Conservation (phyloP, 2,797 vertebrate genomes). For the Scyliorhinus canicula region DNA sequence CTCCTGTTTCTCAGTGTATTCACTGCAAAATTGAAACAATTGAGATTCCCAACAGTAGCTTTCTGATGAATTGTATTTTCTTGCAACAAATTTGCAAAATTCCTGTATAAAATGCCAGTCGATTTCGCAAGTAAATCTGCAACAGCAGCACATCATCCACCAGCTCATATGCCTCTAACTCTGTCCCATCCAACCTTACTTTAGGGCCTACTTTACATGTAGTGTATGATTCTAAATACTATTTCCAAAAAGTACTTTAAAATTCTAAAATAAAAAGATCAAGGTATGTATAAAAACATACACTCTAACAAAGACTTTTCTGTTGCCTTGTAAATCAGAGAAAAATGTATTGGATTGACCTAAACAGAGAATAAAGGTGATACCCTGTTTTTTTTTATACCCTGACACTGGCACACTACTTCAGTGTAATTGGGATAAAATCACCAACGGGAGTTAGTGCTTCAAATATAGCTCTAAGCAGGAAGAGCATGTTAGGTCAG, state of each 20-base stretch:
- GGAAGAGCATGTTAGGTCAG: background rate
- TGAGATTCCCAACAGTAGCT: background rate
- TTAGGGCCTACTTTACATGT: too few relatives aligned
- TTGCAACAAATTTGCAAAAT: background rate
- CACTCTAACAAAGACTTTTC: too few relatives aligned
- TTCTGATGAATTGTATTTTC: background rate
- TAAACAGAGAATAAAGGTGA: background rate
- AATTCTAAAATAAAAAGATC: background rate
- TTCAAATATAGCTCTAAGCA: background rate
- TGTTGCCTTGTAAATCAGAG: background rate
- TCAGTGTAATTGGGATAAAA: background rate
- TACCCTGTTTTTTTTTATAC: background rate
- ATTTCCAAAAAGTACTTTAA: background rate
- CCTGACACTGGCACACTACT: background rate
- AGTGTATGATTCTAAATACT: too few relatives aligned
- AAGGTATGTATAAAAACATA: background rate
- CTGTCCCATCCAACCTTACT: background rate
- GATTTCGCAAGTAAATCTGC: background rate
- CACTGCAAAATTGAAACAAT: background rate
- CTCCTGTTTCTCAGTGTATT: background rate
- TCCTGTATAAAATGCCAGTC: background rate
- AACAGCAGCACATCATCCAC: background rate
- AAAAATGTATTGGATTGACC: background rate
- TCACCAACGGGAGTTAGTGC: background rate
- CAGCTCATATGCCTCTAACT: background rate